Evolutionary conservation across 1,140 invertebrate species (phyloP), one percentile per base, ranked within the genome.

Genomic region (Anadara kagoshimensis): DNA sequence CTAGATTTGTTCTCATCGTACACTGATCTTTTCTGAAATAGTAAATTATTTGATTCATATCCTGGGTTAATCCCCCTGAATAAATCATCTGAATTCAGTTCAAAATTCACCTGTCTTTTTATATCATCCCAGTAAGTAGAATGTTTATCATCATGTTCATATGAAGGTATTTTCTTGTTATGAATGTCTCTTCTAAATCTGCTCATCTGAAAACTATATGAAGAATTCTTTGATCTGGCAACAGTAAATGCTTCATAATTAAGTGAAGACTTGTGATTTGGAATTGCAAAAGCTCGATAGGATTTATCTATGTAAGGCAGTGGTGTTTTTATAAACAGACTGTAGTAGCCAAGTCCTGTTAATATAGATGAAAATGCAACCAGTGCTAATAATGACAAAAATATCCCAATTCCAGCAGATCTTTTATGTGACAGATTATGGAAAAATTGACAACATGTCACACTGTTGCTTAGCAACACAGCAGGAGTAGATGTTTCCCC

Each of bases 201-300:
- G 26, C 18, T 36, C 26, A 24, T 16, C n/a, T 43, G 26, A 20
- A 44, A 43, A 29, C n/a, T 59, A 29, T 5, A 47, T 24, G 14
- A 47, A 49, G 5, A 18, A 61, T 69, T 77, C 58, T 84, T 69
- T 26, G 67, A 74, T 14, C 71, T 75, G 1, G 83, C 85, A 11
- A 75, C 18, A 24, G 73, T 76, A 20, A 85, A 68, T 12, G 83
- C 80, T 20, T 83, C 80, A 73, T 71, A 81, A 59, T 79, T 69
- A 18, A 74, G 41, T 24, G 83, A 85, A 14, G 80, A 82, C 56
- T 78, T 49, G 71, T 87, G 85, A 64, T 86, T 80, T 41, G 85
- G 85, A 65, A 87, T 87, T 57, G 78, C 78, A 64, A 87, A 87
- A 24, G 85, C 78, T 54, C 80, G 69, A 44, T 85, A 75, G 14